phyloP scores from a whole-genome alignment of 2,113 vertebrate genomes.

The Canis aureus region DNA sequence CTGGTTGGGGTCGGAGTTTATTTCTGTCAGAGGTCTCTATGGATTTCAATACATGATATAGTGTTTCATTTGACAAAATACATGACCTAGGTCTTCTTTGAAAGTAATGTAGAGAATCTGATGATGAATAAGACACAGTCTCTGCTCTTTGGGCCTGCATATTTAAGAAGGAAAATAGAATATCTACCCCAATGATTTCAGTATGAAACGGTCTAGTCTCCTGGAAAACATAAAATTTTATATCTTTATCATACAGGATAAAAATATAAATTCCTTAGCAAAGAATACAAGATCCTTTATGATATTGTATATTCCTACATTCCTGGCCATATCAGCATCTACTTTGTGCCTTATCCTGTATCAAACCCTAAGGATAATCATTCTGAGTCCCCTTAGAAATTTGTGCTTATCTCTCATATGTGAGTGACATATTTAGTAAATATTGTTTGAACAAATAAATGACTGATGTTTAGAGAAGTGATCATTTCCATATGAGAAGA shows the following conservation, averaged over 20 bases:
- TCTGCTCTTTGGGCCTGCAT: background rate
- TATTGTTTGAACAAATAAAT: background rate
- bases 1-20: no score
- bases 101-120: background rate
- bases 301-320: background rate
- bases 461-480: constrained; percentile 5
- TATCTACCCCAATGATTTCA: background rate
- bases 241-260: background rate
- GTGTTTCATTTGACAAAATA: background rate
- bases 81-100: background rate
- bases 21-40: no score
- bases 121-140: background rate
- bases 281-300: background rate
- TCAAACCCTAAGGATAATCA: background rate
- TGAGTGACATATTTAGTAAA: constrained; percentile 12
- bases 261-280: constrained; percentile 53
- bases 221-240: constrained; percentile 35
- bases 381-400: constrained; percentile 1
- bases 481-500: background rate
- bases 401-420: background rate
- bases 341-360: background rate
- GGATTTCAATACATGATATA: background rate
- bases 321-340: background rate
- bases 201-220: background rate
- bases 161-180: background rate